These are phyloP conservation scores for Rhea pennata DNA, from an alignment of 2,113 vertebrate species.

Conservation along the genomic window DNA sequence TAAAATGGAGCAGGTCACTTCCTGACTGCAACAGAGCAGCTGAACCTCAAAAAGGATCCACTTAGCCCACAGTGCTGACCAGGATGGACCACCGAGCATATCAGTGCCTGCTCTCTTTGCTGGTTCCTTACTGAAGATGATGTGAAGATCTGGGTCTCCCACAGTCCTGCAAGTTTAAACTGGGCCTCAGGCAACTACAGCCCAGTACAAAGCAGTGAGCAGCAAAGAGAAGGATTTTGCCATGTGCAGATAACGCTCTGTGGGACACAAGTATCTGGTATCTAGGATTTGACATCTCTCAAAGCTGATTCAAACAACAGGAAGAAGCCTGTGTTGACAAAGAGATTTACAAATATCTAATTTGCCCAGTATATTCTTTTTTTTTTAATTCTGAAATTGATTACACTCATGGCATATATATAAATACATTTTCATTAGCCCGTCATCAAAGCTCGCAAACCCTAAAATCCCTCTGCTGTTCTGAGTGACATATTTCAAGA, in stretches of 20 bases:
- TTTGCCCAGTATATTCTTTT: background rate
- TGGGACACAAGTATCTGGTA: rapidly evolving
- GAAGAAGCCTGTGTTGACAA: constrained; percentile 17
- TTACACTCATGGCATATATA: background rate
- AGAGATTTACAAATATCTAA: constrained; percentile 20
- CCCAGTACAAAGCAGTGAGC: background rate
- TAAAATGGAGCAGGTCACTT: constrained; percentile 57
- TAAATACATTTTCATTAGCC: constrained; percentile 55
- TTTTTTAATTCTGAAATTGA: background rate
- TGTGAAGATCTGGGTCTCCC: background rate
- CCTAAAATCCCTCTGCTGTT: constrained; percentile 44
- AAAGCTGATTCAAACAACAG: background rate
- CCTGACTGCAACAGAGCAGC: constrained; percentile 6
- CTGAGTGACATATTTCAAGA: constrained; percentile 65
- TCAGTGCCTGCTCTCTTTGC: background rate
- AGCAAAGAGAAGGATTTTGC: background rate
- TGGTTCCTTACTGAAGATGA: background rate
- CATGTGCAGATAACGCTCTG: background rate
- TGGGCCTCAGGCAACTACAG: background rate
- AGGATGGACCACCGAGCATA: background rate
- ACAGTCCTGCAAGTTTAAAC: background rate
- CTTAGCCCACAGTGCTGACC: background rate
- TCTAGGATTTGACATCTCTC: background rate
- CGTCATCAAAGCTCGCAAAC: constrained; percentile 49
- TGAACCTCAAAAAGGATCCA: constrained; percentile 38